Evolutionary conservation across 2,888 invertebrate genomes (phyloP).

Genomic region (Torymus auratus): DNA sequence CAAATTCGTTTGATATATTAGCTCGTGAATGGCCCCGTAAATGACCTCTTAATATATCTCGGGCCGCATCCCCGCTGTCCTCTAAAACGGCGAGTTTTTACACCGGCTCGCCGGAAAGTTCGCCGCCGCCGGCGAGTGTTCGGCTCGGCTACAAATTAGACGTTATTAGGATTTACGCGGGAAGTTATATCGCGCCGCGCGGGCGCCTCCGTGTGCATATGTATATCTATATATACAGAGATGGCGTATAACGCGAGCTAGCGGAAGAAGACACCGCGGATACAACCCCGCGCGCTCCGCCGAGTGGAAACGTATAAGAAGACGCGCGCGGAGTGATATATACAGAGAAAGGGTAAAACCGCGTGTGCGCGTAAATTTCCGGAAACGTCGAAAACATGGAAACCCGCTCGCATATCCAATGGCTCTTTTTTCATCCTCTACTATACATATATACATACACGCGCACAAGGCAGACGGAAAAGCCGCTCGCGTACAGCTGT

Average conservation of each 20-base stretch:
- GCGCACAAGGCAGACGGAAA: too few relatives aligned
- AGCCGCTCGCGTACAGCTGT: too few relatives aligned
- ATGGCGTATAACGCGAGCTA: not conserved
- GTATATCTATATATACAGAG: slow-evolving; percentile 15
- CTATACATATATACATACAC: too few relatives aligned
- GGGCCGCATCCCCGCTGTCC: not conserved
- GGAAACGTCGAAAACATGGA: slow-evolving; percentile 63
- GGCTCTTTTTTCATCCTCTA: too few relatives aligned
- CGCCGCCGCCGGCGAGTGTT: not conserved
- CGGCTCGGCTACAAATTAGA: slow-evolving; percentile 61
- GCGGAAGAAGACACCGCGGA: slow-evolving; percentile 5
- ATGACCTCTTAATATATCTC: slow-evolving; percentile 37
- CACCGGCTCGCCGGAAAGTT: not conserved
- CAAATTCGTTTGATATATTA: slow-evolving; percentile 40
- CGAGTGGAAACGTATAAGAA: too few relatives aligned
- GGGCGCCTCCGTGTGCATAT: slow-evolving; percentile 27
- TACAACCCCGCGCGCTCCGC: too few relatives aligned
- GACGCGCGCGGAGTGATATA: too few relatives aligned
- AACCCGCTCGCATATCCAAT: slow-evolving; percentile 54
- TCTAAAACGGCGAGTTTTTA: slow-evolving; percentile 31
- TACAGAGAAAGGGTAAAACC: not conserved
- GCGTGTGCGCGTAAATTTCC: slow-evolving; percentile 61
- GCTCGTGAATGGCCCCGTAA: not conserved
- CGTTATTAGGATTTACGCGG: slow-evolving; percentile 70
- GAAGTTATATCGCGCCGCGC: slow-evolving; percentile 65